Percentiles rank a stretch among this genome's conserved stretches.
phyloP scores from a whole-genome alignment of 2,888 invertebrate species.

The Drosophila pseudotakahashii region DNA sequence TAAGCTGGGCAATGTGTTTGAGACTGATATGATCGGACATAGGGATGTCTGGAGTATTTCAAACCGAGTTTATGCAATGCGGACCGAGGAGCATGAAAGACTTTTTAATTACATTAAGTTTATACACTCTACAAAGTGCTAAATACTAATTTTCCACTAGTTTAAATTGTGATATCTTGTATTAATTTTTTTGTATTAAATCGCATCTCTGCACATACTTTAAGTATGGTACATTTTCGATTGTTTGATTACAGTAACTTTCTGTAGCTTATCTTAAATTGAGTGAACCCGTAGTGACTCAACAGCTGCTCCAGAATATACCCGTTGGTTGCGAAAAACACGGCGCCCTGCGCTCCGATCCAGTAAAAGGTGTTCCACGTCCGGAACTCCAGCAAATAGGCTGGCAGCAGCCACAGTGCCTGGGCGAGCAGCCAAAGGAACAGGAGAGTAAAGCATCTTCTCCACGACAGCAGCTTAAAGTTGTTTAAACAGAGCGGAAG shows the following conservation, averaged over 20 bases:
- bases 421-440: conserved; percentile 90
- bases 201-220: background rate
- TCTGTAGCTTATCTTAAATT: conserved; percentile 73
- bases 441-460: conserved; percentile 85
- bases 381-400: conserved; percentile 96
- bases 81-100: conserved; percentile 1
- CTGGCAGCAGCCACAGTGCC: conserved; percentile 94
- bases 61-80: background rate
- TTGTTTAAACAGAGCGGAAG: conserved; percentile 92
- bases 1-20: conserved; percentile 33
- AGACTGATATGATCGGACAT: conserved; percentile 1
- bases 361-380: conserved; percentile 92
- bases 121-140: conserved; percentile 8
- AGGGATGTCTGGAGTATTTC: background rate
- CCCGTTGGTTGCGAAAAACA: conserved; percentile 94
- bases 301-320: conserved; percentile 86
- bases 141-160: background rate
- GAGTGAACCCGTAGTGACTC: conserved; percentile 75
- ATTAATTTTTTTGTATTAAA: conserved; percentile 6
- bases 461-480: conserved; percentile 86
- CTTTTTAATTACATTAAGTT: conserved; percentile 26
- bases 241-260: conserved; percentile 53
- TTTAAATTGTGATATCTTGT: conserved; percentile 15
- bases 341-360: conserved; percentile 93
- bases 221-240: background rate